Percentiles rank a stretch among this genome's conserved stretches.
Conservation (phyloP, 2,888 invertebrate genomes). For the Synanthedon andrenaeformis region DNA sequence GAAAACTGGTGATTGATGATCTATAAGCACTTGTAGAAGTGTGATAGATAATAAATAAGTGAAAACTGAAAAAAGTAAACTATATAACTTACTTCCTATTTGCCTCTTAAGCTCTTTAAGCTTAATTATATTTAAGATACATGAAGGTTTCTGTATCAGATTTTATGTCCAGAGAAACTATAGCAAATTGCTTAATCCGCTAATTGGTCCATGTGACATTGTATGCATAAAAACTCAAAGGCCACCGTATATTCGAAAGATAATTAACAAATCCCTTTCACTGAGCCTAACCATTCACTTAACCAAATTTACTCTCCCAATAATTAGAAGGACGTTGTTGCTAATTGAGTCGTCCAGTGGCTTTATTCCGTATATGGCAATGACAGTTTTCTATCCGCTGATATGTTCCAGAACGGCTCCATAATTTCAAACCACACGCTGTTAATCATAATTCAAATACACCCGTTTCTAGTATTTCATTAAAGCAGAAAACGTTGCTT, state of each 20-base stretch:
- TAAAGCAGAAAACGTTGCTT: constrained; percentile 5
- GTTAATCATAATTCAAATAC: constrained; percentile 1
- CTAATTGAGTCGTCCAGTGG: constrained; percentile 22
- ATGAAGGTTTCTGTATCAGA: constrained; percentile 7
- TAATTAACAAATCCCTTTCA: constrained; percentile 18
- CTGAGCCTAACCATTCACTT: constrained; percentile 12
- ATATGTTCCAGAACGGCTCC: background rate
- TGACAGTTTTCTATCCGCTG: constrained; percentile 3
- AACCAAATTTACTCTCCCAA: constrained; percentile 2
- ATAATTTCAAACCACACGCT: background rate
- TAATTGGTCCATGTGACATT: constrained; percentile 9
- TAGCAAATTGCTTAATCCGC: constrained; percentile 7
- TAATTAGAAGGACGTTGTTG: constrained; percentile 17
- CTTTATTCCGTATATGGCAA: constrained; percentile 20
- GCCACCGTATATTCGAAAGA: constrained; percentile 3
- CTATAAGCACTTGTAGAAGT: too few species aligned
- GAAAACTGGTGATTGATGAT: too few species aligned
- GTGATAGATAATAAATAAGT: too few species aligned
- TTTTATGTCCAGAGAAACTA: constrained; percentile 7
- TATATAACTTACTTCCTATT: too few species aligned
- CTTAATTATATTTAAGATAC: background rate
- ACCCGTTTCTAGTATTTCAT: constrained; percentile 10
- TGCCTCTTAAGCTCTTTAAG: too few species aligned
- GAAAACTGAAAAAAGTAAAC: too few species aligned
- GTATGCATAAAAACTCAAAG: constrained; percentile 3